phyloP scores from a whole-genome alignment of 2,888 invertebrate genomes.

The Myathropa florea region DNA sequence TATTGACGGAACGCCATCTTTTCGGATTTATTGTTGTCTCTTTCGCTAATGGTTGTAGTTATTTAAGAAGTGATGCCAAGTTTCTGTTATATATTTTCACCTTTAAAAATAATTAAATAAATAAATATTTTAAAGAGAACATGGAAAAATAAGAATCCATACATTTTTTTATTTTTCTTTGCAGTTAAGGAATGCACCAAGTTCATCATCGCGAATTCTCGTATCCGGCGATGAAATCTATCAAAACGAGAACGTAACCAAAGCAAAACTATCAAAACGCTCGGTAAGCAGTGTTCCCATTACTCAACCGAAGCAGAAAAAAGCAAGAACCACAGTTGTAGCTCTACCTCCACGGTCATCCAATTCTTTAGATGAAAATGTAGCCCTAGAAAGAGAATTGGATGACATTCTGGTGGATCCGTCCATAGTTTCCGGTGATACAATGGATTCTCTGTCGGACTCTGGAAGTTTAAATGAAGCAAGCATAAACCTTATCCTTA shows the following conservation, averaged over 20 bases:
- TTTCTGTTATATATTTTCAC: neutral
- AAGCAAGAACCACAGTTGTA: slow-evolving; percentile 33
- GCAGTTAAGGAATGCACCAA: slow-evolving; percentile 62
- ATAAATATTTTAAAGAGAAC: neutral
- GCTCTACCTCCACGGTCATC: neutral
- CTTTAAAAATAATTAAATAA: neutral
- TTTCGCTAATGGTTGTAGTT: neutral
- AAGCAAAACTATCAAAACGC: slow-evolving; percentile 73
- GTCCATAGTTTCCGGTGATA: slow-evolving; percentile 12
- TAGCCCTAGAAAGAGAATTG: slow-evolving; percentile 25
- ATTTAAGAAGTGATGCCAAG: neutral
- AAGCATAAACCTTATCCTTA: slow-evolving; percentile 77
- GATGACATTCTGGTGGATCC: slow-evolving; percentile 21
- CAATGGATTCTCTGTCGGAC: slow-evolving; percentile 36
- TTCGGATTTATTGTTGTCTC: neutral
- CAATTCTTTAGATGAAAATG: slow-evolving; percentile 10
- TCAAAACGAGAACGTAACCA: slow-evolving; percentile 76
- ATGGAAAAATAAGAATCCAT: neutral
- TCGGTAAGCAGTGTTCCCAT: slow-evolving; percentile 58
- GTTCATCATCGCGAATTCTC: slow-evolving; percentile 74
- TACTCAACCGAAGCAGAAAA: slow-evolving; percentile 44
- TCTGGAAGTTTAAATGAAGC: slow-evolving; percentile 73
- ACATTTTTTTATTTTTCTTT: slow-evolving; percentile 2
- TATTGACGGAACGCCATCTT: neutral
- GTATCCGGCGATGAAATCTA: slow-evolving; percentile 75